phyloP scores from a whole-genome alignment of 2,797 vertebrate genomes.

The Hephaestus fuliginosus region DNA sequence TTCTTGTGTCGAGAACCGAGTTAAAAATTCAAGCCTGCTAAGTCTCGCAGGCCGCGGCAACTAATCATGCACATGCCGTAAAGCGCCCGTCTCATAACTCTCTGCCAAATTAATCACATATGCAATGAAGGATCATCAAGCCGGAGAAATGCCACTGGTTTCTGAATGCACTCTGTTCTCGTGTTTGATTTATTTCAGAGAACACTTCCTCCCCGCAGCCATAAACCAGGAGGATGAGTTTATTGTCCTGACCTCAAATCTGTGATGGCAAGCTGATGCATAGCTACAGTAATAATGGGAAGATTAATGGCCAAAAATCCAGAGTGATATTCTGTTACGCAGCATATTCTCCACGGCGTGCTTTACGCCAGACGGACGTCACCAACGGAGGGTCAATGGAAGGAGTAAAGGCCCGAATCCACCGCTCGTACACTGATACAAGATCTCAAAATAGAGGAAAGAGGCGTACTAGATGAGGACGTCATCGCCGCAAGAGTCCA shows the following conservation, averaged over 20 bases:
- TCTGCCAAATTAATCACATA: constrained; percentile 18
- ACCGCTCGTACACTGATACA: neutral
- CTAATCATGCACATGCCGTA: constrained; percentile 25
- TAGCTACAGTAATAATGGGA: constrained; percentile 11
- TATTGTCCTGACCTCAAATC: constrained; percentile 45
- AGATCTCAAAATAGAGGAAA: constrained; percentile 11
- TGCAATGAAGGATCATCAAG: constrained; percentile 29
- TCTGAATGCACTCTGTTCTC: neutral
- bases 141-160: constrained; percentile 7
- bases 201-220: constrained; percentile 1
- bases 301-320: constrained; percentile 26
- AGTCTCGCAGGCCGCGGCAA: neutral
- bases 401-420: neutral
- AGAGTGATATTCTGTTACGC: neutral
- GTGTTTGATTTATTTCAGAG: constrained; percentile 25
- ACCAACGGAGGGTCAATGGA: neutral
- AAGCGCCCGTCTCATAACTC: neutral
- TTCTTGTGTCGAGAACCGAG: constrained; percentile 1
- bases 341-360: constrained; percentile 20
- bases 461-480: constrained; percentile 74
- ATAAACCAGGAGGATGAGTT: constrained; percentile 24
- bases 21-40: neutral
- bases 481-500: constrained; percentile 75
- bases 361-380: neutral
- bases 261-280: constrained; percentile 13